Evolutionary conservation across 2,113 vertebrate genomes (phyloP).

Genomic region (Mesoclemmys tuberculata): DNA sequence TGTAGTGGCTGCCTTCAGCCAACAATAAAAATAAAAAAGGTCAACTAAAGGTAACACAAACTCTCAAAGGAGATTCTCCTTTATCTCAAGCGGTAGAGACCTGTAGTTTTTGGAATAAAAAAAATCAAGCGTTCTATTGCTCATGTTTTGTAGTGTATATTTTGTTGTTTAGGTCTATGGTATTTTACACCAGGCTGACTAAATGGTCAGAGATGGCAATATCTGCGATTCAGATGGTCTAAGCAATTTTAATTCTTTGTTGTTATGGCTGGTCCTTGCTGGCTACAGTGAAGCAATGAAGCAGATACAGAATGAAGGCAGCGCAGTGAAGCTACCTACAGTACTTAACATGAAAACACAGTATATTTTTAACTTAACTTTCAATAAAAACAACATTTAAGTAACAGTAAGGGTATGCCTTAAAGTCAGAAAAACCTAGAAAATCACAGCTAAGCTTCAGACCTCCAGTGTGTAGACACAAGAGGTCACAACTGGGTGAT

Average conservation of each 20-base stretch:
- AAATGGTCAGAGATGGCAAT: neutral
- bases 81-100: neutral
- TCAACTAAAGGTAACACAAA: neutral
- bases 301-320: neutral
- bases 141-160: neutral
- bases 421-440: neutral
- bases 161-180: neutral
- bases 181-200: neutral
- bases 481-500: neutral
- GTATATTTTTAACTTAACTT: neutral
- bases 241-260: constrained; percentile 23
- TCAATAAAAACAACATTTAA: neutral
- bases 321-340: neutral
- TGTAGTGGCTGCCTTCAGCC: neutral
- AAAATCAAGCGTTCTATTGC: neutral
- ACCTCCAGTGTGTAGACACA: neutral
- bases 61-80: neutral
- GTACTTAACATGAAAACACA: neutral
- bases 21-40: neutral
- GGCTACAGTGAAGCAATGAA: neutral
- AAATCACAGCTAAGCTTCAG: neutral
- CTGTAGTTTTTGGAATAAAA: neutral
- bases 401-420: neutral
- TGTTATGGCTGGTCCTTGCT: neutral
- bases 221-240: neutral